Conservation (phyloP, 2,888 invertebrate species). For the Leucophenga montana region DNA sequence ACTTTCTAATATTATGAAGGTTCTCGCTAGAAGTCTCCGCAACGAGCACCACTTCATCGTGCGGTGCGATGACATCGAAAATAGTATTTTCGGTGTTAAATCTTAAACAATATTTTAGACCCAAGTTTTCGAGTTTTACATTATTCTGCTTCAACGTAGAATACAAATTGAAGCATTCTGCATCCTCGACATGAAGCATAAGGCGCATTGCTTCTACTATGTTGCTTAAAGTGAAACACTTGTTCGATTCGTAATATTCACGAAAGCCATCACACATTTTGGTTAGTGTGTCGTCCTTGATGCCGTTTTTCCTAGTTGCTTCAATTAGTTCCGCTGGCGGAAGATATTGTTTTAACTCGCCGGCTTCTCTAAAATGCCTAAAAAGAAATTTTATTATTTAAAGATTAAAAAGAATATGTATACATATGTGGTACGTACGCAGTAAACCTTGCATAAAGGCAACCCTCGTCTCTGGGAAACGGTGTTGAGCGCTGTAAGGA, state of each 20-base stretch:
- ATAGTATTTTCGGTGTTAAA: no score
- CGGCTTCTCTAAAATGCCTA: slow-evolving; percentile 40
- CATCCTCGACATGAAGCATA: slow-evolving; percentile 67
- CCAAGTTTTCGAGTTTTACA: slow-evolving; percentile 54
- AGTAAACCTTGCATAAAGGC: background rate
- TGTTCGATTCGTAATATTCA: slow-evolving; percentile 47
- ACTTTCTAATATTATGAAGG: slow-evolving; percentile 37
- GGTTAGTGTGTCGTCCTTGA: no score
- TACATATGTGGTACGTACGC: no score
- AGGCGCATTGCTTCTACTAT: slow-evolving; percentile 48
- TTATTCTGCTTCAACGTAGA: slow-evolving; percentile 50
- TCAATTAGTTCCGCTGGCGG: slow-evolving; percentile 39
- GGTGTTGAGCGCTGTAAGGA: slow-evolving; percentile 50
- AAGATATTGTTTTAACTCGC: slow-evolving; percentile 36
- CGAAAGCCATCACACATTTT: no score
- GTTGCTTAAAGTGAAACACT: slow-evolving; percentile 49
- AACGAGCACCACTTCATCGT: slow-evolving; percentile 57
- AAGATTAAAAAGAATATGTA: background rate
- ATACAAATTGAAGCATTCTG: slow-evolving; percentile 56
- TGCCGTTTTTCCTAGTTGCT: slow-evolving; percentile 26
- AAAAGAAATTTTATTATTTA: background rate
- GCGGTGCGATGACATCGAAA: slow-evolving; percentile 50
- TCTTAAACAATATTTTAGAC: slow-evolving; percentile 51
- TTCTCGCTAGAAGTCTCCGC: slow-evolving; percentile 48
- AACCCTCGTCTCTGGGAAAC: slow-evolving; percentile 46